Conservation (phyloP, 2,113 vertebrate genomes). For the Entelurus aequoreus region DNA sequence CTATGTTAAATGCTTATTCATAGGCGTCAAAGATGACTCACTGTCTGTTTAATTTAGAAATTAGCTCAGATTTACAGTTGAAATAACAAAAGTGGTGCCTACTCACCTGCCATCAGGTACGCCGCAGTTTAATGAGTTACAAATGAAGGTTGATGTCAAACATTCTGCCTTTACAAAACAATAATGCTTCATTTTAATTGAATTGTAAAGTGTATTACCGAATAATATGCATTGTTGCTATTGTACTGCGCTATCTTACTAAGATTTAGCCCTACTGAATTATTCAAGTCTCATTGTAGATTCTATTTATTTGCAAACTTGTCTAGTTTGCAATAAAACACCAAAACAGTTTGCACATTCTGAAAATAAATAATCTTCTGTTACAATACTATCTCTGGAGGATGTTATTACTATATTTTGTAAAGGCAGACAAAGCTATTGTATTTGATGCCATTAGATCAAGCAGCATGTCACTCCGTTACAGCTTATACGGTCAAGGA, state of each 20-base stretch:
- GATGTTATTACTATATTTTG: neutral
- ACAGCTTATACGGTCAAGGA: constrained; percentile 28
- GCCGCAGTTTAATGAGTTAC: neutral
- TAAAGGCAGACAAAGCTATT: neutral
- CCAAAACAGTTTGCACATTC: too few species aligned
- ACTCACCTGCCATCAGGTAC: neutral
- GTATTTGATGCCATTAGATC: too few species aligned
- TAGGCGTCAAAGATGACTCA: constrained; percentile 19
- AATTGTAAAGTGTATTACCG: neutral
- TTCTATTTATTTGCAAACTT: too few species aligned
- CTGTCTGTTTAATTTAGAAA: constrained; percentile 9
- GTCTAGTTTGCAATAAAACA: too few species aligned
- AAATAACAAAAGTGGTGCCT: constrained; percentile 17
- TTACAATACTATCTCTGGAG: too few species aligned
- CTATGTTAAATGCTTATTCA: constrained; percentile 24
- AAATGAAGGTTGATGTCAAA: neutral
- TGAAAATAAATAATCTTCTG: too few species aligned
- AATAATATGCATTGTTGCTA: neutral
- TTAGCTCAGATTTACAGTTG: constrained; percentile 18
- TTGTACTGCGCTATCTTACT: neutral
- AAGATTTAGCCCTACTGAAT: neutral
- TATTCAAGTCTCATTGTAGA: too few species aligned
- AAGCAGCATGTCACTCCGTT: constrained; percentile 25
- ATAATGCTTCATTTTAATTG: neutral
- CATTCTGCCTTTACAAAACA: neutral